Evolutionary conservation across 2,797 vertebrate species (phyloP).

Genomic region (Clarias laeviceps): DNA sequence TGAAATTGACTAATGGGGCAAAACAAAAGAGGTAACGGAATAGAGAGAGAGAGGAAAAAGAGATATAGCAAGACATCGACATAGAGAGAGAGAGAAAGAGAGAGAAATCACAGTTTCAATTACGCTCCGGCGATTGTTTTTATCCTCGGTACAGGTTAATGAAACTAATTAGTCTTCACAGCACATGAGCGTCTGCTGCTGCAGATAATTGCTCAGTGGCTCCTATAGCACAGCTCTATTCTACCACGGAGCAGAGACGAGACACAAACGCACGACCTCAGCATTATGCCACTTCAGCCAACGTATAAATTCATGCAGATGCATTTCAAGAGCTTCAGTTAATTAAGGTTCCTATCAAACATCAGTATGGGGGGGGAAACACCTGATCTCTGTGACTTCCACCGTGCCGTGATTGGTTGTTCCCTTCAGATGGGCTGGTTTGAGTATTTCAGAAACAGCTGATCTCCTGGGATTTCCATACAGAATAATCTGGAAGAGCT

Average conservation of each 20-base stretch:
- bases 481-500: too few species aligned
- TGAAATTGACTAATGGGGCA: slow-evolving; percentile 37
- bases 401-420: too few species aligned
- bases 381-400: too few species aligned
- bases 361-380: too few species aligned
- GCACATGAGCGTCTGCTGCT: slow-evolving; percentile 72
- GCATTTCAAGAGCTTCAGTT: too few species aligned
- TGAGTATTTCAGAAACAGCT: too few species aligned
- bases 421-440: too few species aligned
- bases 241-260: slow-evolving; percentile 63
- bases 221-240: slow-evolving; percentile 76
- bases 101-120: slow-evolving; percentile 77
- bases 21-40: slow-evolving; percentile 21
- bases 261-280: slow-evolving; percentile 63
- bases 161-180: slow-evolving; percentile 82
- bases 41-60: background rate
- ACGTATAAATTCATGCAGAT: background rate
- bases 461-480: too few species aligned
- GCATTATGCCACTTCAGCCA: slow-evolving; percentile 48
- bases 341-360: too few species aligned
- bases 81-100: slow-evolving; percentile 1
- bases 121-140: slow-evolving; percentile 78
- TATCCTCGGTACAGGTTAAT: slow-evolving; percentile 80
- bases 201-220: slow-evolving; percentile 75
- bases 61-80: slow-evolving; percentile 6